A percentile compares a stretch with the other conserved stretches of the same genome.
phyloP scores from a whole-genome alignment of 2,888 invertebrate species.

The Parascotia fuliginaria region DNA sequence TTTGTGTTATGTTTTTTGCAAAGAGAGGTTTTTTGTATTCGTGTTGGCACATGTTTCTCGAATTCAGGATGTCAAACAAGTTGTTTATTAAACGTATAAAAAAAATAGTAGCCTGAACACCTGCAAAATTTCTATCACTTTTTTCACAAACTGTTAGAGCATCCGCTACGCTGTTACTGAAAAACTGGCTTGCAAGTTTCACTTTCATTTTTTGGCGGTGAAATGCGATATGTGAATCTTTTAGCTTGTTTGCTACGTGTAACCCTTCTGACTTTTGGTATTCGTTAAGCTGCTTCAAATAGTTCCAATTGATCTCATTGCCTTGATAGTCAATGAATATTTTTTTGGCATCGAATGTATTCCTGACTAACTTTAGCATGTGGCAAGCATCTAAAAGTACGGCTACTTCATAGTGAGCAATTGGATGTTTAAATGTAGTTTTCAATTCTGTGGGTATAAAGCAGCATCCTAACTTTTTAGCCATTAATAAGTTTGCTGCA shows the following conservation, averaged over 20 bases:
- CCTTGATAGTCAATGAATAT: conserved; percentile 8
- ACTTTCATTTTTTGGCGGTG: conserved; percentile 3
- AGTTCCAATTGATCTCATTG: conserved; percentile 9
- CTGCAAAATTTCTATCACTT: neutral
- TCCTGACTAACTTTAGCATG: conserved; percentile 10
- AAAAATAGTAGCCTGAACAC: neutral
- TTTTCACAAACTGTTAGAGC: neutral
- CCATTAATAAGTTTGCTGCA: conserved; percentile 17
- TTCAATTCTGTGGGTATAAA: conserved; percentile 7
- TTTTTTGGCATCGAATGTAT: conserved; percentile 7
- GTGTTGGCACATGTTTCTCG: neutral
- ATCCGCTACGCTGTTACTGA: conserved; percentile 2
- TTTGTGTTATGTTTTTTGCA: conserved; percentile 5
- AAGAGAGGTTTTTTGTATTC: conserved; percentile 11
- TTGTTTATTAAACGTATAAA: conserved; percentile 3
- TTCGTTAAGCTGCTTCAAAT: conserved; percentile 3
- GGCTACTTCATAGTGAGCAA: neutral
- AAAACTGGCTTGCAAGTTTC: conserved; percentile 1
- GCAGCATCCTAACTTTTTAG: conserved; percentile 16
- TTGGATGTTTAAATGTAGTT: neutral
- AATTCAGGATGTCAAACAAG: neutral
- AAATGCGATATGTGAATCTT: neutral
- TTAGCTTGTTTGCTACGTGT: conserved; percentile 2
- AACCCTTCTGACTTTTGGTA: neutral
- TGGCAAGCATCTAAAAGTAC: conserved; percentile 6